Conservation (phyloP, 1,140 invertebrate species). For the Delia radicum region DNA sequence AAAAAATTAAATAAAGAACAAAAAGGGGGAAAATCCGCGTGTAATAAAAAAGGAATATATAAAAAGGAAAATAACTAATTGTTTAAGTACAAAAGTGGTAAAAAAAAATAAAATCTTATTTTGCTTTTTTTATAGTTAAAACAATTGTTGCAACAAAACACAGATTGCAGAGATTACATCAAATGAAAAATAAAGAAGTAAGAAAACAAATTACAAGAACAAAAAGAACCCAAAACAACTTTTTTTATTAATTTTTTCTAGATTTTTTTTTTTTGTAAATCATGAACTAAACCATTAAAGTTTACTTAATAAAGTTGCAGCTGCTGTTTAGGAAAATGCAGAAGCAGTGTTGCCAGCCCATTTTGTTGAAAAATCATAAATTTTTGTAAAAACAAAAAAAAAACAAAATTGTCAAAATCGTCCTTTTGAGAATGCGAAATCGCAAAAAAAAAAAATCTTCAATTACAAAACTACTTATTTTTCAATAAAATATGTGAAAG, state of each 20-base stretch:
- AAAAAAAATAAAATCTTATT: background rate
- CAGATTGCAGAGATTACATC: conserved; percentile 3
- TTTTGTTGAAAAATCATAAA: background rate
- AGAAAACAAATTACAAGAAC: background rate
- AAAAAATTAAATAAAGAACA: background rate
- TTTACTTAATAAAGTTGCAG: conserved; percentile 28
- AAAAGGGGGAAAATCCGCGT: background rate
- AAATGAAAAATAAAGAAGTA: background rate
- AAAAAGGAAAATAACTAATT: no score
- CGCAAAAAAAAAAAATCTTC: no score
- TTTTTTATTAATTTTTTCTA: background rate
- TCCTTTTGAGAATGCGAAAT: no score
- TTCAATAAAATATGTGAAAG: no score
- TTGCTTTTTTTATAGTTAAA: background rate
- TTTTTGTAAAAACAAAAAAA: background rate
- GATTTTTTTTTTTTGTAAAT: no score
- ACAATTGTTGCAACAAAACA: conserved; percentile 12
- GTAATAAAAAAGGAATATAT: background rate
- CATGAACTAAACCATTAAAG: no score
- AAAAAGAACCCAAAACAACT: background rate
- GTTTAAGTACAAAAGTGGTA: background rate
- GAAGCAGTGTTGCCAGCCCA: no score
- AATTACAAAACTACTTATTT: no score
- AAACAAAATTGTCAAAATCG: no score
- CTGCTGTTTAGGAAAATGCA: no score